Percentiles rank a stretch among this genome's conserved stretches.
These are phyloP conservation scores for Neolamprologus fasciatus DNA, from an alignment of 2,113 vertebrate genomes.

Conservation along the genomic window DNA sequence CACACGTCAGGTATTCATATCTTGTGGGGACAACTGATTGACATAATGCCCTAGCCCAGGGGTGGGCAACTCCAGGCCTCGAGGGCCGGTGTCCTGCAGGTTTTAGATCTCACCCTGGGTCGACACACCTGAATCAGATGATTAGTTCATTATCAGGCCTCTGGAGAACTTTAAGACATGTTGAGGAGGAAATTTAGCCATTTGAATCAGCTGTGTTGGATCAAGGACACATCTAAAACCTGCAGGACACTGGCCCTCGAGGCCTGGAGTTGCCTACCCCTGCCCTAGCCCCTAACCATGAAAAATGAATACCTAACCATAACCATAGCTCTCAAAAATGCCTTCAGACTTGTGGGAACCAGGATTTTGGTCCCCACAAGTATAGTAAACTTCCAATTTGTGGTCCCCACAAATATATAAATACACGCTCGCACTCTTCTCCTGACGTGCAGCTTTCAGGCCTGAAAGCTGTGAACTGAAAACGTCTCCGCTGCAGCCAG, in stretches of 20 bases:
- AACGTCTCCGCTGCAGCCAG: not conserved
- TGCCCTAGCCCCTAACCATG: too few species aligned
- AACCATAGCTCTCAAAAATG: not conserved
- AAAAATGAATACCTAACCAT: not conserved
- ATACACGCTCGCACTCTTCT: rapidly evolving
- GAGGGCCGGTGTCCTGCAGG: too few species aligned
- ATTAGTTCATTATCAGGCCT: rapidly evolving
- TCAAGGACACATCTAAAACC: rapidly evolving
- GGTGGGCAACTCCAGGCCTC: rapidly evolving
- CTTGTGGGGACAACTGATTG: not conserved
- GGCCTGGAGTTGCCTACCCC: rapidly evolving
- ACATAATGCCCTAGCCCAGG: not conserved
- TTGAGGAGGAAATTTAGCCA: too few species aligned
- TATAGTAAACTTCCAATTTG: not conserved
- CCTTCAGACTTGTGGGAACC: rapidly evolving
- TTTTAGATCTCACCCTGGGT: too few species aligned
- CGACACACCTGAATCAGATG: rapidly evolving
- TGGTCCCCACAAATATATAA: not conserved
- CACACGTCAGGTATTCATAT: not conserved
- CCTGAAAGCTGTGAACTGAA: not conserved
- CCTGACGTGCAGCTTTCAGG: not conserved
- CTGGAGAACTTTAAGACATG: too few species aligned
- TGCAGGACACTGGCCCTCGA: rapidly evolving
- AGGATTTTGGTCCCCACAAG: not conserved
- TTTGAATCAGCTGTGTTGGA: rapidly evolving